Evolutionary conservation across 2,113 vertebrate species (phyloP), one percentile per base, ranked within the genome.

Genomic region (Anseranas semipalmata): DNA sequence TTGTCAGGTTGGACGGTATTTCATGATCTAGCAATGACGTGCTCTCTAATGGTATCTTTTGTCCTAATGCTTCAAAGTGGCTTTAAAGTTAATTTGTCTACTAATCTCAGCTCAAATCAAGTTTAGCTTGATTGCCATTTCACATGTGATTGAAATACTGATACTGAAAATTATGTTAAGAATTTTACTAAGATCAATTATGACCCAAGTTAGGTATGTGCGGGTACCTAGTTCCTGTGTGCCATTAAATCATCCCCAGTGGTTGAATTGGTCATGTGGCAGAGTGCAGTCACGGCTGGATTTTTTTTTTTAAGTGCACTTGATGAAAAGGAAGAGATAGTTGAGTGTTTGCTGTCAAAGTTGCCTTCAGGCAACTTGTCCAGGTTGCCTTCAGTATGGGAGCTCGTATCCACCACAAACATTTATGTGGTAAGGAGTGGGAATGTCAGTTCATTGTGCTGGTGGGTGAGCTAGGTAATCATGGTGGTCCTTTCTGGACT

Each of bases 41-140:
- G 14, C 19, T 87, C 48, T 60, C 27, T 82, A 56, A 46, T 66
- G 67, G 7, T 50, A 46, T 82, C 53, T 32, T 85, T 63, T 78
- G 50, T 78, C 83, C n/a, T 91, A 39, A 55, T 60, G 46, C 58
- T 71, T 94, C 62, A 13, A 25, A 66, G 27, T 66, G 66, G 22
- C 70, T 91, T 89, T 84, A 75, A 21, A 72, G 77, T 88, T 82
- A 85, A 82, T 10, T 88, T 75, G 22, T 52, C 56, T 52, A 0
- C 75, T 92, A 79, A 96, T 84, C 66, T 93, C 43, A 70, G n/a
- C 87, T 93, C 93, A 89, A 90, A 82, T 85, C 77, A 85, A 94
- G 89, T 89, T 94, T 71, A 91, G 46, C 79, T 79, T 85, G 59
- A 89, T 85, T 92, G 7, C 8, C 72, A 1, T 79, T 89, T 85